Base-by-base conservation (phyloP, 2,888 invertebrate genomes). In the Erannis defoliaria region DNA sequence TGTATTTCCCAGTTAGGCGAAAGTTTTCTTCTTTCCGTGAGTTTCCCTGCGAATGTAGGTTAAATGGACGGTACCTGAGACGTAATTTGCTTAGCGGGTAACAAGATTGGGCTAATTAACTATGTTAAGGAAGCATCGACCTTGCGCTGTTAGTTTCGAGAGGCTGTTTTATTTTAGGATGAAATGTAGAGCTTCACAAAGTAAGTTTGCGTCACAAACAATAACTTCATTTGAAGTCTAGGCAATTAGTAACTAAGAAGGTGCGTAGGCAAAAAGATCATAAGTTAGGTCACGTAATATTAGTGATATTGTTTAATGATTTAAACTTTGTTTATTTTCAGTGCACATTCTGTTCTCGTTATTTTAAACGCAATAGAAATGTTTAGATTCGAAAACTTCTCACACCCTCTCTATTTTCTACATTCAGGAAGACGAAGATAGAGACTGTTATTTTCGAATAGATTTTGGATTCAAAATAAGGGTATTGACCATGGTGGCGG, bases 1-100 rank as follows among this genome's bases (percentile, higher is more conserved):
- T 81, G 84, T 73, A 81, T 82, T 79, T 84, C 85, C 82, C 84
- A 81, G 60, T 78, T 74, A 55, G 78, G 72, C 66, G 78, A 68
- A 66, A 76, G 78, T 78, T 81, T 88, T 73, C 78, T 85, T 67
- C 73, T 79, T 70, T 80, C 81, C 67, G 75, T 68, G 75, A 81
- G 78, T 83, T 84, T 88, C 70, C 85, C 90, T 90, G 80, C 60
- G 35, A 57, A 62, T 46, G 42, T 62, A 45, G 63, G 62, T 75
- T 71, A 76, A 77, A 72, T 67, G 64, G 57, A 67, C 62, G 75
- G 75, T 78, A 81, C 78, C 78, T 74, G 82, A 80, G 72, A 71
- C 76, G 74, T 83, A 78, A 82, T 82, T 81, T 79, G 78, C 76
- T 82, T 81, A 79, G 76, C 75, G 70, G 75, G 76, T 74, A 77